These are phyloP conservation scores for Leptoclinus maculatus DNA, from an alignment of 2,797 vertebrate genomes.

Conservation along the genomic window DNA sequence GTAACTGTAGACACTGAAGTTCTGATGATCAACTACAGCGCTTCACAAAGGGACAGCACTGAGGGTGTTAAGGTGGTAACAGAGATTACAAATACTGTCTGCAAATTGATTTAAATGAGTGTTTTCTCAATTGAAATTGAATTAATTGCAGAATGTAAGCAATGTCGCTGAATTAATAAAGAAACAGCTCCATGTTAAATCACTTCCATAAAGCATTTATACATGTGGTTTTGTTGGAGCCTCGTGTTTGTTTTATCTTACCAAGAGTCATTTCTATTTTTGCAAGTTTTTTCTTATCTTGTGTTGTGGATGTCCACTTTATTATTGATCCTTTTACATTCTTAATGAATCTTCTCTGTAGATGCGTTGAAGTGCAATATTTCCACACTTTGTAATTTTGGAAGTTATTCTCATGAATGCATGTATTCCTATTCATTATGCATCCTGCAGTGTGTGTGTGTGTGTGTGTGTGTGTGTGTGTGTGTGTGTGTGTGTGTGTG, in stretches of 20 bases:
- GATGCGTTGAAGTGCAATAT: background rate
- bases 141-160: background rate
- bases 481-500: background rate
- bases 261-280: background rate
- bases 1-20: background rate
- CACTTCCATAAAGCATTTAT: background rate
- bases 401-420: background rate
- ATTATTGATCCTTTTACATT: background rate
- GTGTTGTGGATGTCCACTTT: background rate
- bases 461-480: background rate
- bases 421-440: background rate
- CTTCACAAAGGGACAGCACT: background rate
- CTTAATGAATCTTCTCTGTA: background rate
- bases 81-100: background rate
- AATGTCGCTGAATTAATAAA: background rate
- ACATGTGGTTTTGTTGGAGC: background rate
- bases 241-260: background rate
- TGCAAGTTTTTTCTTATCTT: background rate
- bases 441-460: background rate
- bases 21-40: background rate
- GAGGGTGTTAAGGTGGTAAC: background rate
- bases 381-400: background rate
- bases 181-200: background rate
- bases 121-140: background rate
- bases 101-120: background rate